Conservation (phyloP, 2,888 invertebrate genomes). For the Phasia obesa region DNA sequence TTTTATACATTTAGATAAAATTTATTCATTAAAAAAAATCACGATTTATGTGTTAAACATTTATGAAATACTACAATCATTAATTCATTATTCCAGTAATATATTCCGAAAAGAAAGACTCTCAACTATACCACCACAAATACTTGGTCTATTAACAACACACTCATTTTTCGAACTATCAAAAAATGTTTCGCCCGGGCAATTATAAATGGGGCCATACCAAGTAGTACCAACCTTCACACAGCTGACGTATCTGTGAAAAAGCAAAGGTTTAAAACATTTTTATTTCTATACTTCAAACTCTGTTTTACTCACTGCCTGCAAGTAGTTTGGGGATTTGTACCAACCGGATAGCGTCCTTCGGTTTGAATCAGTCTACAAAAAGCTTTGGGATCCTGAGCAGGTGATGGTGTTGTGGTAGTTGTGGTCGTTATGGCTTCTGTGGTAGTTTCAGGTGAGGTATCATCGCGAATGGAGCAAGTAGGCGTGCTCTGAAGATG, state of each 20-base stretch:
- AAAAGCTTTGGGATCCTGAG: constrained; percentile 44
- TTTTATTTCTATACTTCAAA: background rate
- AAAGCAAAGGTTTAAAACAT: background rate
- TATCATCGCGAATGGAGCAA: constrained; percentile 67
- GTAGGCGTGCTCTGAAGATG: constrained; percentile 63
- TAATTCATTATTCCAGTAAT: constrained; percentile 29
- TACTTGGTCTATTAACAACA: constrained; percentile 9
- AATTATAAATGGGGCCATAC: constrained; percentile 66
- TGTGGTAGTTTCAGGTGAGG: constrained; percentile 3
- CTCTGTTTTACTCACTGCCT: constrained; percentile 44
- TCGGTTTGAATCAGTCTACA: constrained; percentile 32
- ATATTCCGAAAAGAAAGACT: constrained; percentile 43
- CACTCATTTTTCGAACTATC: constrained; percentile 43
- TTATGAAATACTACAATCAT: background rate
- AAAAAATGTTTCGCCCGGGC: constrained; percentile 52
- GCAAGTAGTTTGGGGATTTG: constrained; percentile 54
- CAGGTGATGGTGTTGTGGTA: constrained; percentile 47
- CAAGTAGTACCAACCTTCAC: constrained; percentile 9
- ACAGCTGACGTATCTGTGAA: constrained; percentile 53
- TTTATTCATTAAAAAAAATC: too few species aligned
- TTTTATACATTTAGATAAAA: too few species aligned
- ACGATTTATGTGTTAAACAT: background rate
- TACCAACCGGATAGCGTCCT: constrained; percentile 58
- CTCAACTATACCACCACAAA: constrained; percentile 1
- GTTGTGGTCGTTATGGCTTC: constrained; percentile 14